A percentile compares a stretch with the other conserved stretches of the same genome.
phyloP scores from a whole-genome alignment of 2,888 invertebrate genomes.

The Drosophila fungiperda region DNA sequence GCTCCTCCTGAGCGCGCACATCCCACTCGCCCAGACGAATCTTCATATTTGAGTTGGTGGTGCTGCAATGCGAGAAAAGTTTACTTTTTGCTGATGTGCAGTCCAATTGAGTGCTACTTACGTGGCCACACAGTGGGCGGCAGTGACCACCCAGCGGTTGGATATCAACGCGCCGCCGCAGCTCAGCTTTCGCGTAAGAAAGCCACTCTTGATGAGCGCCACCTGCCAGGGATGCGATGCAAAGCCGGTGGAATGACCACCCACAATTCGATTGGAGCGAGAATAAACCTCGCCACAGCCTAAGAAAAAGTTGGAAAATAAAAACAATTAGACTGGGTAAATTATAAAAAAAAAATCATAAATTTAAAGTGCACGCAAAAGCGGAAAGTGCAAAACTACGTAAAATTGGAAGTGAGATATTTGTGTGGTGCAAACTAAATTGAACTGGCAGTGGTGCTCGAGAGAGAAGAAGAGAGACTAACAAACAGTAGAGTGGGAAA shows the following conservation, averaged over 20 bases:
- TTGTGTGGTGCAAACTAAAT: conserved; percentile 46
- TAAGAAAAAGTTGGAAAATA: conserved; percentile 84
- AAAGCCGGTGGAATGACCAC: conserved; percentile 95
- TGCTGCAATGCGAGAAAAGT: conserved; percentile 86
- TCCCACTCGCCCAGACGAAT: conserved; percentile 97
- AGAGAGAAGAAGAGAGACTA: conserved; percentile 3
- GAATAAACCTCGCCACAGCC: conserved; percentile 96
- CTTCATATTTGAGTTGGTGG: conserved; percentile 94
- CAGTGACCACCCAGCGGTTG: conserved; percentile 96
- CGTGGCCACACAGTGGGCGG: conserved; percentile 96
- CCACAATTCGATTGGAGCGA: conserved; percentile 95
- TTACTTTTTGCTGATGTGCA: background rate
- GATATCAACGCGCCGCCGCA: conserved; percentile 96
- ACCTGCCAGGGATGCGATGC: conserved; percentile 98
- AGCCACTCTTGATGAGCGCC: conserved; percentile 95
- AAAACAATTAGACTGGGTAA: background rate
- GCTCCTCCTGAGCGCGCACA: conserved; percentile 93
- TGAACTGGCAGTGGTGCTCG: conserved; percentile 55
- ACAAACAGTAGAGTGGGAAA: conserved; percentile 10
- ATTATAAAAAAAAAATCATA: background rate
- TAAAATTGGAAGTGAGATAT: conserved; percentile 22
- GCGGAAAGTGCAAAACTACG: conserved; percentile 31
- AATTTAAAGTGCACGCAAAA: conserved; percentile 20
- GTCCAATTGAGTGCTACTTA: conserved; percentile 86
- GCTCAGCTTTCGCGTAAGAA: conserved; percentile 94